Evolutionary conservation across 1,140 invertebrate species (phyloP).

Genomic region (Pentalonia nigronervosa): DNA sequence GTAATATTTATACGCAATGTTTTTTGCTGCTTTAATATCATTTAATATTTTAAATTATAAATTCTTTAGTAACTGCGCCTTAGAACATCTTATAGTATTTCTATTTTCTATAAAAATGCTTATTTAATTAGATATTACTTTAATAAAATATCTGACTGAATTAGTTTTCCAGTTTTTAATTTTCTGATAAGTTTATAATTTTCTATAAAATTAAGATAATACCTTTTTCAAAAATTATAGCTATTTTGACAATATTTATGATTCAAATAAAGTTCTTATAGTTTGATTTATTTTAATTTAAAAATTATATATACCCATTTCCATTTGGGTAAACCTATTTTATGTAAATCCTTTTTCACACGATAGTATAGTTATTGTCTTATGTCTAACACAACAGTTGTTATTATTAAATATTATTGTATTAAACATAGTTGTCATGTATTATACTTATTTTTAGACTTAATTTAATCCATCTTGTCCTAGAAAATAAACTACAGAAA

Average conservation of each 20-base stretch:
- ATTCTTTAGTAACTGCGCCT: neutral
- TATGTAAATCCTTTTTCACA: too few species aligned
- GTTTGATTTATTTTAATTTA: too few species aligned
- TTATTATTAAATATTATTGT: neutral
- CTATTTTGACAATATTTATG: neutral
- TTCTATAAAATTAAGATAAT: neutral
- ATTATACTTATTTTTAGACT: too few species aligned
- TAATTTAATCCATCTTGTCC: too few species aligned
- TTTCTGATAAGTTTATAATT: neutral
- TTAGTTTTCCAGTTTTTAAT: neutral
- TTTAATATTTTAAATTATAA: neutral
- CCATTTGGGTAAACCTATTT: too few species aligned
- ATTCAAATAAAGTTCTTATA: too few species aligned
- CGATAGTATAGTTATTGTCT: too few species aligned
- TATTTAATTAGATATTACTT: neutral
- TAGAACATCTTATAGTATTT: neutral
- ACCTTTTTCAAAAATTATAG: neutral
- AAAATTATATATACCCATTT: too few species aligned
- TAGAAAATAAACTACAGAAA: too few species aligned
- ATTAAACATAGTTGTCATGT: too few species aligned
- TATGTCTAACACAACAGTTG: neutral
- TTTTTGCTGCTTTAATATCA: neutral
- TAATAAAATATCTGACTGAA: neutral
- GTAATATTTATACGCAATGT: neutral
- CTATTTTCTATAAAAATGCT: too few species aligned